phyloP scores from a whole-genome alignment of 64 coral and sea anemone species.

The Montipora sp. region DNA sequence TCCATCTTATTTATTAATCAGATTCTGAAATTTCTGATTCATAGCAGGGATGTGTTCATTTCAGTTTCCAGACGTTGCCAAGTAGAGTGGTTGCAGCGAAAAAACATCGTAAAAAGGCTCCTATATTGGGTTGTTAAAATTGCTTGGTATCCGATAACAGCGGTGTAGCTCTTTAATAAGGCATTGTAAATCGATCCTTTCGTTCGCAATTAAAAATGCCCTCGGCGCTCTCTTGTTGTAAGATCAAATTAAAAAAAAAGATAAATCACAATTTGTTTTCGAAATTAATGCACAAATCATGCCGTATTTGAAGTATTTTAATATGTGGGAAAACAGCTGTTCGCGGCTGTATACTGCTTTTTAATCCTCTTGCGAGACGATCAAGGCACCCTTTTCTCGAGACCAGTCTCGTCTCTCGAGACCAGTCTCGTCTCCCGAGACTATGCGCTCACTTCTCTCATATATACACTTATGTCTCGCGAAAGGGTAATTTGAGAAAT shows the following conservation, averaged over 20 bases:
- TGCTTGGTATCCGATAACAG: no score
- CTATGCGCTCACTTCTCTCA: no score
- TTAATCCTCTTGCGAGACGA: no score
- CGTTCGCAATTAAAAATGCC: background rate
- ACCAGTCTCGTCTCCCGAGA: no score
- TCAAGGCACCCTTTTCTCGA: no score
- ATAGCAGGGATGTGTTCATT: no score
- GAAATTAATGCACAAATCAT: background rate
- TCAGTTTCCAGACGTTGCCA: background rate
- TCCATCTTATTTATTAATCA: background rate
- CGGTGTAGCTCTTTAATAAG: background rate
- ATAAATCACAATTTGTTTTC: background rate
- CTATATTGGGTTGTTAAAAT: no score
- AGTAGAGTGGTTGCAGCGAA: background rate
- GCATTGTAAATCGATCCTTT: background rate
- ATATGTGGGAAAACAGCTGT: background rate
- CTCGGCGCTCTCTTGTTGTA: background rate
- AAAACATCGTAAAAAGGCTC: no score
- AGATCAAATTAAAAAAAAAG: background rate
- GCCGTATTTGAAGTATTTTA: background rate
- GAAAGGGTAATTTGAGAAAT: no score
- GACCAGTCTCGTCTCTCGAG: no score
- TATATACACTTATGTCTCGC: no score
- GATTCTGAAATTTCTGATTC: background rate
- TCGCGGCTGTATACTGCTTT: no score